These are phyloP conservation scores for Pardosa pseudoannulata DNA, from an alignment of 2,888 invertebrate genomes.

Conservation along the genomic window DNA sequence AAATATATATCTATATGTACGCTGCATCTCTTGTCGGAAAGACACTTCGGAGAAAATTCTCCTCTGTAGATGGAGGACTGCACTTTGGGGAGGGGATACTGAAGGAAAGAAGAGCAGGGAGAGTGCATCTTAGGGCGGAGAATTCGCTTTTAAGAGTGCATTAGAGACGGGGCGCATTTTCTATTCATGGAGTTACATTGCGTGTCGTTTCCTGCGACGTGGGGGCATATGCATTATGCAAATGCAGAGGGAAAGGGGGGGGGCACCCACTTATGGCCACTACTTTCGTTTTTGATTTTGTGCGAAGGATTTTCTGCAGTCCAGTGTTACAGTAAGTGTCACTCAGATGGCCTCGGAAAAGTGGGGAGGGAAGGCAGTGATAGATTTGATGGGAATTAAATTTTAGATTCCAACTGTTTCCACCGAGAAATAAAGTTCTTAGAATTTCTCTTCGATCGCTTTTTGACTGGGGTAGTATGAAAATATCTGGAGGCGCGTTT, in stretches of 20 bases:
- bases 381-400: conserved; percentile 16
- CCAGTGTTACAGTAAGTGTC: conserved; percentile 1
- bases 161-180: conserved; percentile 58
- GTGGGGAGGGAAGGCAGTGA: background rate
- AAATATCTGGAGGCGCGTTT: no score
- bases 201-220: conserved; percentile 58
- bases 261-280: conserved; percentile 33
- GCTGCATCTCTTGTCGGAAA: conserved; percentile 15
- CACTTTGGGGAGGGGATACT: conserved; percentile 52
- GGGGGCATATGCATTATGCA: conserved; percentile 70
- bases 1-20: conserved; percentile 20
- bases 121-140: conserved; percentile 34
- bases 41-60: conserved; percentile 39
- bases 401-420: conserved; percentile 2
- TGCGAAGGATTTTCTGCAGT: conserved; percentile 15
- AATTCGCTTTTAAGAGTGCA: conserved; percentile 39
- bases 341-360: background rate
- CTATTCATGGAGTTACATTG: conserved; percentile 59
- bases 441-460: background rate
- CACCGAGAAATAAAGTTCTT: background rate
- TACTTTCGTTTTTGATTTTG: conserved; percentile 25
- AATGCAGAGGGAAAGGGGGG: conserved; percentile 33
- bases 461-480: background rate
- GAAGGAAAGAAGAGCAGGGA: conserved; percentile 34
- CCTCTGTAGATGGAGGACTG: conserved; percentile 54